These are phyloP conservation scores for Campoletis raptor DNA, from an alignment of 2,888 invertebrate genomes.

Conservation along the genomic window DNA sequence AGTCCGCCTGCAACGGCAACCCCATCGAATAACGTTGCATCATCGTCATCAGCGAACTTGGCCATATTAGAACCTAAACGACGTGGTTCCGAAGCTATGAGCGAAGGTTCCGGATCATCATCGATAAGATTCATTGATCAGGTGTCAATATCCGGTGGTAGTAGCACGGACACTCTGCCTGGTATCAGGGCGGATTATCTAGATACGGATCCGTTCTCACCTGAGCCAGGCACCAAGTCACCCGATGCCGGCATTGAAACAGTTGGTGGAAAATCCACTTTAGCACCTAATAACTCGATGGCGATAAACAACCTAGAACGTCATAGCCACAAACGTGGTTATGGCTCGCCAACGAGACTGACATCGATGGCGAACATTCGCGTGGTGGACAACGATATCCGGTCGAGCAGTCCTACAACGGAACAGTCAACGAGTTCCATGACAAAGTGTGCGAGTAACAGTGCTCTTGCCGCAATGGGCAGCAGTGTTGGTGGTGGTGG, in stretches of 20 bases:
- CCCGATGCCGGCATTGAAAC: constrained; percentile 40
- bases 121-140: constrained; percentile 83
- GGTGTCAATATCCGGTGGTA: constrained; percentile 79
- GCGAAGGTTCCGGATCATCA: constrained; percentile 81
- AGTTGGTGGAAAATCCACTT: constrained; percentile 41
- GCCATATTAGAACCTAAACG: constrained; percentile 58
- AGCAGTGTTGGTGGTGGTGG: constrained; percentile 49
- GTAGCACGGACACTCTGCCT: constrained; percentile 83
- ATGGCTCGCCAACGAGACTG: constrained; percentile 30
- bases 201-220: constrained; percentile 80
- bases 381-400: constrained; percentile 52
- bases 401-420: constrained; percentile 13
- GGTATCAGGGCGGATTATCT: constrained; percentile 81
- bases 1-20: constrained; percentile 52
- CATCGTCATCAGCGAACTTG: constrained; percentile 61
- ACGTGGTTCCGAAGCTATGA: constrained; percentile 80
- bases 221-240: constrained; percentile 73
- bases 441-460: constrained; percentile 41
- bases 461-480: constrained; percentile 25
- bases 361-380: constrained; percentile 49
- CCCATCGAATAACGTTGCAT: constrained; percentile 46
- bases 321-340: neutral
- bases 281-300: constrained; percentile 25
- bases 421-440: constrained; percentile 36
- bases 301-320: constrained; percentile 46